A percentile compares a stretch with the other conserved stretches of the same genome.
Evolutionary conservation across 2,888 invertebrate genomes (phyloP).

Genomic region (Tetramorium bicarinatum): DNA sequence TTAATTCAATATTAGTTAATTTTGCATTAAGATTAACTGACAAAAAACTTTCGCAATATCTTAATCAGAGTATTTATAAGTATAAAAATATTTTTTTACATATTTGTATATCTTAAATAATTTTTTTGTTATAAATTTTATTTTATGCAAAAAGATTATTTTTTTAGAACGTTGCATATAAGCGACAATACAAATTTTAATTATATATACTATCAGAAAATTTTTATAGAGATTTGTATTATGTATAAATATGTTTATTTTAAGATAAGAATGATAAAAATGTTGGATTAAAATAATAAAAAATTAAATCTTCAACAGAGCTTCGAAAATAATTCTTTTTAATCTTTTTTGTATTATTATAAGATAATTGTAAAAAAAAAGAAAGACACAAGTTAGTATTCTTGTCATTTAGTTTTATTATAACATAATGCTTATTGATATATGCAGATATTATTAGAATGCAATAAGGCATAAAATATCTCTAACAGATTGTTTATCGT

Average conservation of each 20-base stretch:
- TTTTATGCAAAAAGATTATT: neutral
- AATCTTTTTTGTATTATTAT: neutral
- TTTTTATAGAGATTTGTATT: neutral
- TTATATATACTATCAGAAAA: neutral
- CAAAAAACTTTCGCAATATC: neutral
- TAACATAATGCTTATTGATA: neutral
- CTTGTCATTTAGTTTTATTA: neutral
- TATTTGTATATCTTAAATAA: neutral
- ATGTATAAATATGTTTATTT: neutral
- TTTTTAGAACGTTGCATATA: neutral
- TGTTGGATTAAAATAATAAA: neutral
- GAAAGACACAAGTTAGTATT: neutral
- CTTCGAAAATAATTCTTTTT: neutral
- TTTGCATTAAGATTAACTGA: neutral
- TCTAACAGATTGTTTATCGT: slow-evolving; percentile 29
- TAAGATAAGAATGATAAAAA: slow-evolving; percentile 4
- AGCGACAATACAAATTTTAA: neutral
- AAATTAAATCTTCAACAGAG: neutral
- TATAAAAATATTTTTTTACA: neutral
- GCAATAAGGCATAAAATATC: neutral
- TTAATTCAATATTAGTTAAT: slow-evolving; percentile 4
- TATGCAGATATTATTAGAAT: neutral
- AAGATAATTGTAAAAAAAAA: neutral
- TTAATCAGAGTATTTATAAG: neutral
- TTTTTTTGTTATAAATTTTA: neutral